These are phyloP conservation scores for Minunthozetes semirufus DNA, from an alignment of 2,888 invertebrate genomes.

Conservation along the genomic window DNA sequence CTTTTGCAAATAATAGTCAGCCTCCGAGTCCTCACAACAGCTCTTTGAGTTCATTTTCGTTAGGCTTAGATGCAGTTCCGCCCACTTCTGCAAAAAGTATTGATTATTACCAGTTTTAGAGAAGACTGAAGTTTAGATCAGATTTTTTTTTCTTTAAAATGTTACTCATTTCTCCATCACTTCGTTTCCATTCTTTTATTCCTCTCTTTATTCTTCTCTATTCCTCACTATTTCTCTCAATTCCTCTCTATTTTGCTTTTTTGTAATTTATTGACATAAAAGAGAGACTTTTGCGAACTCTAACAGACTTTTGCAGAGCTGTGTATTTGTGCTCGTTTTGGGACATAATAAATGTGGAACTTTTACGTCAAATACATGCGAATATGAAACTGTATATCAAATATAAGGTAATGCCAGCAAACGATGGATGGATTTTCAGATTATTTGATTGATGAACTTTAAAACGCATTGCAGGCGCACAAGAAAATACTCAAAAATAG, in stretches of 20 bases:
- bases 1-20: background rate
- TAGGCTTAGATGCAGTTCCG: conserved; percentile 16
- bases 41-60: conserved; percentile 9
- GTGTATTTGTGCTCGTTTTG: conserved; percentile 21
- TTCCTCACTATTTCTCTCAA: background rate
- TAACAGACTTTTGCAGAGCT: background rate
- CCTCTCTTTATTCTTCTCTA: background rate
- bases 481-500: conserved; percentile 20
- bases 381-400: conserved; percentile 14
- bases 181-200: background rate
- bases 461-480: conserved; percentile 11
- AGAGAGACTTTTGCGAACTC: background rate
- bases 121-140: background rate
- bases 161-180: background rate
- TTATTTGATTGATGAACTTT: conserved; percentile 29
- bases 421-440: background rate
- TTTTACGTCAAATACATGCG: conserved; percentile 24
- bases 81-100: conserved; percentile 26
- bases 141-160: conserved; percentile 19
- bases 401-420: conserved; percentile 24
- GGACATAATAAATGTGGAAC: conserved; percentile 30
- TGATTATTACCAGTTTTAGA: conserved; percentile 3
- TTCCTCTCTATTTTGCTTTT: conserved; percentile 20
- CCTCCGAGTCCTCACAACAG: background rate
- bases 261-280: conserved; percentile 28